These are phyloP conservation scores for Pocillopora damicornis DNA, from an alignment of 64 coral and sea anemone species.

Conservation along the genomic window DNA sequence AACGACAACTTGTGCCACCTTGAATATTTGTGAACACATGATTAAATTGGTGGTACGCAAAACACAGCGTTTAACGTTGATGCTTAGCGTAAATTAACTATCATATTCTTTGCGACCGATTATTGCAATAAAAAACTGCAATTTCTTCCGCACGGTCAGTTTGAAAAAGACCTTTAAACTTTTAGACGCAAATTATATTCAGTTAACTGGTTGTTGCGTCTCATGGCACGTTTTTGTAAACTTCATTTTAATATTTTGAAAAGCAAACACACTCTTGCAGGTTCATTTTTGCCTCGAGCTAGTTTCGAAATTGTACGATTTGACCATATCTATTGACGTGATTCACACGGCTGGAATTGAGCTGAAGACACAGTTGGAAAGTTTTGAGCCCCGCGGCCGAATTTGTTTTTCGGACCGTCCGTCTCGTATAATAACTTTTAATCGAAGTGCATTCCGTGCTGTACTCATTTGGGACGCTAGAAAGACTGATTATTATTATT, in stretches of 20 bases:
- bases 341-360: slow-evolving; percentile 3
- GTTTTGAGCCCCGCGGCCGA: neutral
- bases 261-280: neutral
- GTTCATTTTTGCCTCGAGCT: neutral
- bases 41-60: slow-evolving; percentile 14
- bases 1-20: neutral
- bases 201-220: neutral
- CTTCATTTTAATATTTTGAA: slow-evolving; percentile 15
- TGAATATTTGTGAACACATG: slow-evolving; percentile 29
- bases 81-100: slow-evolving; percentile 7
- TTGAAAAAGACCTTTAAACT: neutral
- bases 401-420: slow-evolving; percentile 19
- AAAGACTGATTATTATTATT: neutral
- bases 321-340: neutral
- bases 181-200: neutral
- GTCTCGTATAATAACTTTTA: neutral
- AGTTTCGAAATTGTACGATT: neutral
- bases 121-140: neutral
- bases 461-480: neutral
- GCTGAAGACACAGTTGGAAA: neutral
- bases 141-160: neutral
- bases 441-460: neutral
- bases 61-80: slow-evolving; percentile 12
- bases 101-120: neutral
- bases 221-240: slow-evolving; percentile 3